Conservation (phyloP, 2,113 vertebrate species). For the Colaptes auratus region DNA sequence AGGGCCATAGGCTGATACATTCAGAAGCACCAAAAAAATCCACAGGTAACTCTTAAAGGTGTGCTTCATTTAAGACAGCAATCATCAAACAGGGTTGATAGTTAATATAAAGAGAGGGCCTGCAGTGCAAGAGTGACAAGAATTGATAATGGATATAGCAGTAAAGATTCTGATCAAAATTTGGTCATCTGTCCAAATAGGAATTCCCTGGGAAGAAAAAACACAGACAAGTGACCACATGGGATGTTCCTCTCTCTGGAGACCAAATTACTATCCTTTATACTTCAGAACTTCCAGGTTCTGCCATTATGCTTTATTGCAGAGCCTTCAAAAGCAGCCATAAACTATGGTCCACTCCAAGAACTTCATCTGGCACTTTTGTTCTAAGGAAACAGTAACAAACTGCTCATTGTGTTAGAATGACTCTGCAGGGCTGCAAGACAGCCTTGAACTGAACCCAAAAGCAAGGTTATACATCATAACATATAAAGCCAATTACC, state of each 20-base stretch:
- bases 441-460: neutral
- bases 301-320: neutral
- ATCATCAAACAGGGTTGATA: neutral
- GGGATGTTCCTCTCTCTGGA: neutral
- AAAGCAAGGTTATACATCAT: neutral
- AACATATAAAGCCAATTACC: slow-evolving; percentile 29
- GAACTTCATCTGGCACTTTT: neutral
- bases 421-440: neutral
- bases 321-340: neutral
- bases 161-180: neutral
- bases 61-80: neutral
- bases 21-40: neutral
- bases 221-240: neutral
- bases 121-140: neutral
- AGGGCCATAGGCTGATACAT: neutral
- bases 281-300: neutral
- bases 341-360: neutral
- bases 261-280: neutral
- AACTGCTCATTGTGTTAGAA: neutral
- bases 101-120: neutral
- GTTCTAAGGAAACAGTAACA: neutral
- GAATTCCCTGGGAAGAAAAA: neutral
- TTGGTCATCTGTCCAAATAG: neutral
- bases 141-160: neutral
- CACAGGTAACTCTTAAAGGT: neutral